Percentiles rank a stretch among this genome's conserved stretches.
phyloP scores from a whole-genome alignment of 2,113 vertebrate species.

The Psilopsiagon aurifrons region DNA sequence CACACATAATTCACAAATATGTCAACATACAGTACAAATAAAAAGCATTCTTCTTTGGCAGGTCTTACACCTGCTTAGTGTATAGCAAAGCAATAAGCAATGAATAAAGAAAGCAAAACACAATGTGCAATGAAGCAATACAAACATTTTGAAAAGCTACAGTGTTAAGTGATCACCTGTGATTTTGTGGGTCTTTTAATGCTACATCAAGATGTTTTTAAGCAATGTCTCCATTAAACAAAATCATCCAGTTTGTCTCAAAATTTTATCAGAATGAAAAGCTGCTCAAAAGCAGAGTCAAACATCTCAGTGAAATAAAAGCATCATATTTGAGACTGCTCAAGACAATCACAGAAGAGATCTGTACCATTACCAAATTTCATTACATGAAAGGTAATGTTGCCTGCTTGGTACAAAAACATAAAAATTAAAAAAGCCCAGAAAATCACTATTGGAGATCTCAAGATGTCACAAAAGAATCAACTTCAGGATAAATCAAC shows the following conservation, averaged over 20 bases:
- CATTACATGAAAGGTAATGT: neutral
- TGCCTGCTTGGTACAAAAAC: neutral
- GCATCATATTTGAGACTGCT: constrained; percentile 5
- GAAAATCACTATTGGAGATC: neutral
- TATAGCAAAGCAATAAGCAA: constrained; percentile 62
- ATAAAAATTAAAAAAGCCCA: neutral
- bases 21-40: neutral
- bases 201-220: constrained; percentile 39
- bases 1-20: neutral
- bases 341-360: neutral
- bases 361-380: neutral
- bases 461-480: neutral
- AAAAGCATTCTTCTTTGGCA: constrained; percentile 48
- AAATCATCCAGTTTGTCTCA: constrained; percentile 34
- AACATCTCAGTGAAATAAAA: constrained; percentile 24
- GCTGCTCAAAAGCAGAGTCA: constrained; percentile 1
- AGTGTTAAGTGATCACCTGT: constrained; percentile 58
- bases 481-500: constrained; percentile 1
- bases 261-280: constrained; percentile 36
- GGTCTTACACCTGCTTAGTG: constrained; percentile 59
- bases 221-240: constrained; percentile 20
- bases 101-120: constrained; percentile 61
- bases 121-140: constrained; percentile 39
- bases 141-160: constrained; percentile 56
- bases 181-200: constrained; percentile 53